Evolutionary conservation across 2,797 vertebrate genomes (phyloP).

Genomic region (Anguilla megastoma): DNA sequence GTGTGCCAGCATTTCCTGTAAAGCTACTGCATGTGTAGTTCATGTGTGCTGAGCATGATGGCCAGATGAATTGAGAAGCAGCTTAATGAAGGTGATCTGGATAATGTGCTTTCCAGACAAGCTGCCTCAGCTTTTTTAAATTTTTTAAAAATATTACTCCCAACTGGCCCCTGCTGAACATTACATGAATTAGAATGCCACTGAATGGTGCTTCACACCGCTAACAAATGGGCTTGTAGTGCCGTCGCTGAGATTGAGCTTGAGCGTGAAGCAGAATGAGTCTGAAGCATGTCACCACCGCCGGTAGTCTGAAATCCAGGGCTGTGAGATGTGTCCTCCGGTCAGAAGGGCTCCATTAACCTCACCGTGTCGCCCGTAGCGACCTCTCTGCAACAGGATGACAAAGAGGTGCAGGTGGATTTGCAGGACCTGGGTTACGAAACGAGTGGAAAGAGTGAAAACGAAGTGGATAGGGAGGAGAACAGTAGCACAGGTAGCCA

Average conservation of each 20-base stretch:
- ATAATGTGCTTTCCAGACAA: neutral
- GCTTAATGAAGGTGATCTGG: neutral
- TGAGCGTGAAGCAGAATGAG: conserved; percentile 8
- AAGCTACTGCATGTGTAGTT: conserved; percentile 25
- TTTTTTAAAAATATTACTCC: neutral
- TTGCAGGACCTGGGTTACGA: conserved; percentile 72
- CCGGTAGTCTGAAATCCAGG: neutral
- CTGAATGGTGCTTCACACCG: neutral
- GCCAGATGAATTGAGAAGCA: neutral
- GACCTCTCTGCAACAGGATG: conserved; percentile 68
- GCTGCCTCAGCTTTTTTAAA: neutral
- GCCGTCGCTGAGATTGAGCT: neutral
- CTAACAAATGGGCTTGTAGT: neutral
- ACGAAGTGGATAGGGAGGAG: conserved; percentile 68
- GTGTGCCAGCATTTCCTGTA: neutral
- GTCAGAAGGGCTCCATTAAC: conserved; percentile 34
- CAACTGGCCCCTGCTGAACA: conserved; percentile 3
- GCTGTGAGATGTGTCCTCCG: neutral
- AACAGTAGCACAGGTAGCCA: conserved; percentile 77
- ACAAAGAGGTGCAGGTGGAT: conserved; percentile 75
- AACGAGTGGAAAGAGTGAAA: conserved; percentile 75
- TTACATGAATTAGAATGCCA: conserved; percentile 35
- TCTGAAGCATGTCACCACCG: conserved; percentile 18
- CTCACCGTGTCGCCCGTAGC: conserved; percentile 65
- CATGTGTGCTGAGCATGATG: conserved; percentile 31